Percentiles rank a stretch among this genome's conserved stretches.
Evolutionary conservation across 2,113 vertebrate genomes (phyloP).

Genomic region (Tupaia chinensis): DNA sequence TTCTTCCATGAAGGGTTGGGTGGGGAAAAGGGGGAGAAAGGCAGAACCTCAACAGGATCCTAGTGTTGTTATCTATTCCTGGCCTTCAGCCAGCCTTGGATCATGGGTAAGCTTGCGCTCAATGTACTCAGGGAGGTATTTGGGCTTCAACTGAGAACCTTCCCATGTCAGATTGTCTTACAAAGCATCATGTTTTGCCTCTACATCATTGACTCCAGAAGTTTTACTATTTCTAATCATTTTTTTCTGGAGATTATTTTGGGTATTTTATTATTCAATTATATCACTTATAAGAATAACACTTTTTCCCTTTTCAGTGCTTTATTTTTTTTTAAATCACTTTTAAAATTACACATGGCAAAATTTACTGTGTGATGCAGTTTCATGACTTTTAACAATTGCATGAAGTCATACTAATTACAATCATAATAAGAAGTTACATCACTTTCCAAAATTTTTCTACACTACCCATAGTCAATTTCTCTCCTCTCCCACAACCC

Average conservation of each 20-base stretch:
- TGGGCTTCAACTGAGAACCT: too few relatives aligned
- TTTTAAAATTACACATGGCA: neutral
- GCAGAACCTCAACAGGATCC: too few relatives aligned
- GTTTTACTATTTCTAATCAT: neutral
- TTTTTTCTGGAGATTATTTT: neutral
- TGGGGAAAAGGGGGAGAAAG: too few relatives aligned
- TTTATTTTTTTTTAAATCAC: neutral
- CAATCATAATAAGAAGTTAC: neutral
- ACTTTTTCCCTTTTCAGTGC: neutral
- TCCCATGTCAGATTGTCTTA: too few relatives aligned
- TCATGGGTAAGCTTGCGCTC: too few relatives aligned
- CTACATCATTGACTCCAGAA: too few relatives aligned
- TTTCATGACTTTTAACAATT: neutral
- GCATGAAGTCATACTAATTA: neutral
- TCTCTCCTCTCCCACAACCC: neutral
- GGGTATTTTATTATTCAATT: slow-evolving; percentile 18
- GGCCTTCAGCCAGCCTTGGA: too few relatives aligned
- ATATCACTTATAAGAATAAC: slow-evolving; percentile 11
- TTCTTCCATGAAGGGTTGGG: too few relatives aligned
- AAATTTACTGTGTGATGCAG: neutral
- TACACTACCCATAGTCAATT: neutral
- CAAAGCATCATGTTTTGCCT: too few relatives aligned
- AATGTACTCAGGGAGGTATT: too few relatives aligned
- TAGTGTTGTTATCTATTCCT: too few relatives aligned
- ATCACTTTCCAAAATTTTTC: neutral